These are phyloP conservation scores for Urocyon cinereoargenteus DNA, from an alignment of 2,797 vertebrate species.

Conservation along the genomic window DNA sequence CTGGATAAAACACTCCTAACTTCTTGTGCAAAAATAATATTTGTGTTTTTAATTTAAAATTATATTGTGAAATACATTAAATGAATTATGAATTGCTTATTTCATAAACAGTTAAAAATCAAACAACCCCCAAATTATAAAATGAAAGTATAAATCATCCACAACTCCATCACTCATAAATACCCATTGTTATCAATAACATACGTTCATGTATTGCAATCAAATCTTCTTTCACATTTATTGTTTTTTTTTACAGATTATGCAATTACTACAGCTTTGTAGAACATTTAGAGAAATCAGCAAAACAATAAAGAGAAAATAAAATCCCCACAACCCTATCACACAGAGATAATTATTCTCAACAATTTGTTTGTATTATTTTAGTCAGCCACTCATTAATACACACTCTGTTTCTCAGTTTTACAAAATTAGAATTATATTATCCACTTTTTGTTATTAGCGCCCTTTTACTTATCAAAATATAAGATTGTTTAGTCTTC, in stretches of 20 bases:
- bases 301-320: constrained; percentile 32
- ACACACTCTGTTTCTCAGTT: neutral
- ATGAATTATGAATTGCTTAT: neutral
- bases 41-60: constrained; percentile 10
- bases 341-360: constrained; percentile 39
- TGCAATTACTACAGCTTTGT: neutral
- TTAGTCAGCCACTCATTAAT: neutral
- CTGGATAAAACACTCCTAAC: neutral
- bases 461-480: neutral
- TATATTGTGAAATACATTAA: neutral
- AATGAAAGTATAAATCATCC: neutral
- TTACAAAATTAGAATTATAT: constrained; percentile 24
- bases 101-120: constrained; percentile 14
- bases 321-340: neutral
- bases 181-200: neutral
- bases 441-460: neutral
- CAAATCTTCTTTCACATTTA: neutral
- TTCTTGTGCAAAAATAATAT: neutral
- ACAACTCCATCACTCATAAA: neutral
- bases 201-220: neutral
- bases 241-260: neutral
- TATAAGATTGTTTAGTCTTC: neutral
- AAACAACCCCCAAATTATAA: neutral
- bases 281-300: constrained; percentile 38
- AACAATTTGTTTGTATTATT: constrained; percentile 38